Base-by-base conservation (phyloP, 2,888 invertebrate species). In the Eupithecia subumbrata region DNA sequence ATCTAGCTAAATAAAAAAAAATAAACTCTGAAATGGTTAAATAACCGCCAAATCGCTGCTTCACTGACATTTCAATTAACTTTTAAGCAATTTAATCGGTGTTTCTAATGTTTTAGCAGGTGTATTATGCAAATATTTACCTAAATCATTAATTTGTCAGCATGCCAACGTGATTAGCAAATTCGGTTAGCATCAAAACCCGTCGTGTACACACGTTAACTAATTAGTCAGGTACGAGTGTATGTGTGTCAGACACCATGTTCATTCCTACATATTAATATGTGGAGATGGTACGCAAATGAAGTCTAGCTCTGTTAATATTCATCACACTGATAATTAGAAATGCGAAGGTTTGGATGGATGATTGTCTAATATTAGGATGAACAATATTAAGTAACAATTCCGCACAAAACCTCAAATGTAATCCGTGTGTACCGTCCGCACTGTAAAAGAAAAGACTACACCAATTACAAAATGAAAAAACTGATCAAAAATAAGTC, bases 221-320 rank as follows among this genome's bases (percentile, higher is more conserved):
- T 78, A 75, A 78, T 79, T 78, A 77, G 76, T 69, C 68, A 76
- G 74, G 75, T 77, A 67, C 71, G n/a, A 56, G 69, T 63, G 37
- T 73, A 69, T 63, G 48, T 64, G 18, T 25, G 40, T 63, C 14
- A 63, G 25, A 70, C 40, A 11, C 64, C n/a, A 22, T 70, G 60
- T 60, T 60, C 12, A 60, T 60, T 22, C 3, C 25, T 25, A 14
- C 25, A 60, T 60, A 25, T 25, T 25, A 60, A 25, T 60, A 60
- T 12, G 60, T 60, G 12, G 60, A 25, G 25, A 25, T 60, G 22
- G 12, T 60, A 60, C 25, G 12, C 12, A 60, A 25, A 22, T 25
- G 12, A 60, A 60, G 14, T 60, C 5, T 60, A 12, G 1, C 60
- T 25, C 14, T 2, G 52, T 12, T 60, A 56, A 56, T 25, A 22